These are phyloP conservation scores for Zaprionus inermis DNA, from an alignment of 1,140 invertebrate genomes.

Conservation along the genomic window DNA sequence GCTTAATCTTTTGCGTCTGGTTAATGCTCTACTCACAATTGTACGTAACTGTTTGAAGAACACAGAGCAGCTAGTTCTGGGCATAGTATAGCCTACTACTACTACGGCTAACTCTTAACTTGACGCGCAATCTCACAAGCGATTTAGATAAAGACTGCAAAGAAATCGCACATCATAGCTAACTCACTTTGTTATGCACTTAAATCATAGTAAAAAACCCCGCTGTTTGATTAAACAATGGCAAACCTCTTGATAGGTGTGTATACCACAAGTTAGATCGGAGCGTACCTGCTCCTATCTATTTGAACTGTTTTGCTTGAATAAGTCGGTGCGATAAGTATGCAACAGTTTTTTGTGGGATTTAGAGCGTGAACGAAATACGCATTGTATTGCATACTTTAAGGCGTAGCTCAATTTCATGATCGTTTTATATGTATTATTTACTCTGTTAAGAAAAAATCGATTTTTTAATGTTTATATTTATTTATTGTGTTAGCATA, in stretches of 20 bases:
- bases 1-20: background rate
- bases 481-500: slow-evolving; percentile 35
- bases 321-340: background rate
- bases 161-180: background rate
- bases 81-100: background rate
- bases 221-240: background rate
- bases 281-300: background rate
- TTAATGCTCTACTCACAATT: background rate
- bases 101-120: background rate
- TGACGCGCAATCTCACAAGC: background rate
- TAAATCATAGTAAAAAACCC: background rate
- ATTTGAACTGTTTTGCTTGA: background rate
- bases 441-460: no score
- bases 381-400: background rate
- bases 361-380: background rate
- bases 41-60: background rate
- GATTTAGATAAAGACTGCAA: background rate
- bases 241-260: background rate
- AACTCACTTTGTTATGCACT: background rate
- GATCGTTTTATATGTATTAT: background rate
- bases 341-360: background rate
- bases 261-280: background rate
- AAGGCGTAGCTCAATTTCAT: background rate
- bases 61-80: background rate
- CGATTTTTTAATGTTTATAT: slow-evolving; percentile 21